A percentile compares a stretch with the other conserved stretches of the same genome.
Conservation (phyloP, 2,797 vertebrate species). For the Mionectes olivaceus region DNA sequence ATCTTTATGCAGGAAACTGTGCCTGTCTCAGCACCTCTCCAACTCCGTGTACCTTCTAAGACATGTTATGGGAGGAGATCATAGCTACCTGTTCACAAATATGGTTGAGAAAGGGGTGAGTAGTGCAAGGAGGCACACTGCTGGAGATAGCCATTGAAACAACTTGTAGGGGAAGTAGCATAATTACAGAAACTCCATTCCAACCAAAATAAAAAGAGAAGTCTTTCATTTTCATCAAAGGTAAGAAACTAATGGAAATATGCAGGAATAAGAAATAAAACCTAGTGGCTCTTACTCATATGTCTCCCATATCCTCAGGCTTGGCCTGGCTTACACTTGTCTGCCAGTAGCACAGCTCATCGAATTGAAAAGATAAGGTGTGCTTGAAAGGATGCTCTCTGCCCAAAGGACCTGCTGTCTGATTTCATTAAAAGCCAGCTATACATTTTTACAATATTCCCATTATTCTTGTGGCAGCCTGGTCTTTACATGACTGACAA, state of each 20-base stretch:
- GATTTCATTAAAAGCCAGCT: slow-evolving; percentile 27
- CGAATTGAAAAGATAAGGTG: neutral
- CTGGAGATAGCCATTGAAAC: neutral
- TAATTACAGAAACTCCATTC: neutral
- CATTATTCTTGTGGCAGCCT: neutral
- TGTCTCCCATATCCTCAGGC: neutral
- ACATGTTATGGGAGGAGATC: neutral
- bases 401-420: neutral
- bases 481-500: neutral
- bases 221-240: neutral
- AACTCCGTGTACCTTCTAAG: neutral
- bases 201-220: neutral
- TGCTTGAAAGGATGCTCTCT: neutral
- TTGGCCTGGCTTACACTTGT: neutral
- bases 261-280: neutral
- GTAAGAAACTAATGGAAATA: neutral
- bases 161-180: neutral
- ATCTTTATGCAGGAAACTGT: neutral
- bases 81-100: neutral
- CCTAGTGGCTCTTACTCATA: neutral
- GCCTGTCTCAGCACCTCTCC: neutral
- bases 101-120: neutral
- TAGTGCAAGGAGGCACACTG: neutral
- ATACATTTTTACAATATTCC: slow-evolving; percentile 13
- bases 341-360: neutral